Conservation (phyloP, 30 jellyfish, hydroid and myxozoan species). For the Turritopsis dohrnii region DNA sequence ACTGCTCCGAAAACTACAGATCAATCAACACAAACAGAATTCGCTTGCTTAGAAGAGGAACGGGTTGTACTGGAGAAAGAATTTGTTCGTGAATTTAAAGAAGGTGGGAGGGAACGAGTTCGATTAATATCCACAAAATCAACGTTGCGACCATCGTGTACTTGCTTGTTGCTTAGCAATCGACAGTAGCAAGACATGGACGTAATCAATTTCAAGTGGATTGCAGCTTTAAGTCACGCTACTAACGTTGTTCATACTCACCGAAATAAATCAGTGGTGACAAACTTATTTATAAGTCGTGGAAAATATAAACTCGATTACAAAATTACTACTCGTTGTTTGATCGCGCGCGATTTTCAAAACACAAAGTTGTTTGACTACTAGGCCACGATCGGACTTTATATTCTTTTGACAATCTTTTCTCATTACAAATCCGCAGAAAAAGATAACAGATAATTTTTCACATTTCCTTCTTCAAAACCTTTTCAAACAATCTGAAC, state of each 20-base stretch:
- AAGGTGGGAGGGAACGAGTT: not conserved
- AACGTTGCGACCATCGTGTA: not conserved
- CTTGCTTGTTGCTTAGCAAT: not conserved
- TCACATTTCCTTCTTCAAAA: not conserved
- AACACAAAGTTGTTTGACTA: too few species aligned
- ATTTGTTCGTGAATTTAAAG: not conserved
- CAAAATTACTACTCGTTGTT: too few species aligned
- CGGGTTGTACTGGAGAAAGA: not conserved
- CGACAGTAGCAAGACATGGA: not conserved
- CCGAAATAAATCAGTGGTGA: too few species aligned
- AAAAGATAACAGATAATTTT: too few species aligned
- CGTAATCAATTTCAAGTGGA: too few species aligned
- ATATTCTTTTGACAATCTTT: too few species aligned
- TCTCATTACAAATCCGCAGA: too few species aligned
- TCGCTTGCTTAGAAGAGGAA: not conserved
- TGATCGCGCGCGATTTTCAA: too few species aligned
- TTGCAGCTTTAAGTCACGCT: not conserved
- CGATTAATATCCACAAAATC: not conserved
- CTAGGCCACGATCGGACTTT: too few species aligned
- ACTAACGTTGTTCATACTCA: too few species aligned
- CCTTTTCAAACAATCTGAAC: slow-evolving; percentile 49
- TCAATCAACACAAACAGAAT: not conserved
- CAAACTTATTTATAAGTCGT: too few species aligned
- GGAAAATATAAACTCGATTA: too few species aligned
- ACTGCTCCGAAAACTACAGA: not conserved